These are phyloP conservation scores for Netelia fuscicornis DNA, from an alignment of 2,888 invertebrate species.

Conservation along the genomic window DNA sequence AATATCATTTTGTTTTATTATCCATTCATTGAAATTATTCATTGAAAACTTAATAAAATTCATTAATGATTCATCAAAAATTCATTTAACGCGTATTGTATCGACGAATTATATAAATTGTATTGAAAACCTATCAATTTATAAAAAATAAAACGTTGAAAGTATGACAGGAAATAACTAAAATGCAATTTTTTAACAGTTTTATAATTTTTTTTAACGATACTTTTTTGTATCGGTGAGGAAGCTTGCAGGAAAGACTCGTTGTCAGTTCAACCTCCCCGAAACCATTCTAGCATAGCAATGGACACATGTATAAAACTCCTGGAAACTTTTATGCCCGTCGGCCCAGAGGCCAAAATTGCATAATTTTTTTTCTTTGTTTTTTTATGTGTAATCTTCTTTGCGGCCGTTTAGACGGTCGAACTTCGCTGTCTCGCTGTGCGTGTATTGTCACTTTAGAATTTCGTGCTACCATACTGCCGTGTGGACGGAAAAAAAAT, in stretches of 20 bases:
- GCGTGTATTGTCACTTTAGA: conserved; percentile 29
- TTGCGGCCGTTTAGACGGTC: conserved; percentile 25
- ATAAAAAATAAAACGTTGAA: no score
- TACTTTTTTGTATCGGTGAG: no score
- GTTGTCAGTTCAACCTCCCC: background rate
- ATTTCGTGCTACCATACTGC: background rate
- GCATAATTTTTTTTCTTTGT: conserved; percentile 2
- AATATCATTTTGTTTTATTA: background rate
- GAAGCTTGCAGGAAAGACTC: background rate
- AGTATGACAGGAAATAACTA: no score
- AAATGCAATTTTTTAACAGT: no score
- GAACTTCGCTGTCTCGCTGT: conserved; percentile 17
- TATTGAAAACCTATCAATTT: no score
- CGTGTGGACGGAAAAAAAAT: conserved; percentile 31
- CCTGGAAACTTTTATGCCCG: background rate
- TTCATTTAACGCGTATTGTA: no score
- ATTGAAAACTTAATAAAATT: no score
- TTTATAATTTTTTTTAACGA: no score
- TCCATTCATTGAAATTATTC: no score
- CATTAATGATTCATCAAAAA: no score
- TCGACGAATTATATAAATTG: no score
- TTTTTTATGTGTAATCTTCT: background rate
- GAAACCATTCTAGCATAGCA: background rate
- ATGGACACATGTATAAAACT: background rate
- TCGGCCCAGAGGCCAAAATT: background rate